Evolutionary conservation across 1,140 invertebrate species (phyloP), one percentile per base, ranked within the genome.

Genomic region (Luehdorfia chinensis): DNA sequence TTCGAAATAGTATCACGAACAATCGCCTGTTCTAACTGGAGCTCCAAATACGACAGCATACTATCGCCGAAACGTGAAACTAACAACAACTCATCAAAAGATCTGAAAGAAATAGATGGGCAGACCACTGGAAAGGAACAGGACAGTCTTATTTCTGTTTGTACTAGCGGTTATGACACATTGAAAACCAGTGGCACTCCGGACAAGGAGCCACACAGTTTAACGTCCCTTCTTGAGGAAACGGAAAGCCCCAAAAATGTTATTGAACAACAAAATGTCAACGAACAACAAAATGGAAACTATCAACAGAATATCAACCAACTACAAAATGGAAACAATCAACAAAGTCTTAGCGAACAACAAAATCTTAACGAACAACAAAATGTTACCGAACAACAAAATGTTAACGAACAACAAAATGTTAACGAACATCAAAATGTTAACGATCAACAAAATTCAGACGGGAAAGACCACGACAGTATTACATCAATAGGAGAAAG

Each of bases 21-120:
- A 32, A 80, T 90, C 7, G 94, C 94, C 0, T 96, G 94, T 65
- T 68, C 78, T 0, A 87, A 87, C 34, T 98, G 97, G 97, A 92
- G 89, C 4, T 92, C 90, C 47, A 89, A 87, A 11, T 97, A 96
- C 64, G 91, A 94, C 66, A 91, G 66, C 1, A 50, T 58, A 88
- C 90, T 21, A 79, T 84, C 45, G 71, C 73, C 58, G 36, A 86
- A 70, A 51, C 64, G 50, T 13, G 75, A 70, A 59, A 66, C 63
- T 5, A 89, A 72, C 70, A 89, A 80, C 58, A 87, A 67, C 27
- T 50, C 58, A 36, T 66, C 67, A 4, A 75, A 78, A 48, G 75
- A 77, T 49, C 62, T 60, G 46, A 84, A 69, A 72, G 77, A 80
- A 41, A 68, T 57, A 50, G 75, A 81, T 6, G 50, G 50, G 6